Base-by-base conservation (phyloP, 1,140 invertebrate species). In the Drosophila dunni region DNA sequence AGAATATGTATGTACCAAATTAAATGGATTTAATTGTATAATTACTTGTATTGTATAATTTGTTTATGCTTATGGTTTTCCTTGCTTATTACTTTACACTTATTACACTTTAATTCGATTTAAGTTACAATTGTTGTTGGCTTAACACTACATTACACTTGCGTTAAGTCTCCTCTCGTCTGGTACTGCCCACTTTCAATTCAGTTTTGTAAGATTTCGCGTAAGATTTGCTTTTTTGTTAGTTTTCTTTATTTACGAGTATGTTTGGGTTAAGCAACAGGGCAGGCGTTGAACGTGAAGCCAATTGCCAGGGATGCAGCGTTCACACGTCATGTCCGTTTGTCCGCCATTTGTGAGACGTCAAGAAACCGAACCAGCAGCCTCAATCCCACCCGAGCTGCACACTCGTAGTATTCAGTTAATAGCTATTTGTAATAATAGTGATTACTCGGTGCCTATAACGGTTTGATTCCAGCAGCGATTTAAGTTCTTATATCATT, bases 1-100 rank as follows among this genome's bases (percentile, higher is more conserved):
- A 86, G 81, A 78, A 71, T 85, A 85, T 51, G 81, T 85, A 85
- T 51, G 78, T 85, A 71, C 71, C 78, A 75, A 86, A 85, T 84
- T 62, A 78, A 85, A 84, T 85, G 70, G 63, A 85, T 65, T 62
- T 63, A 58, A 70, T 65, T 80, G 71, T 73, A 65, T 85, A 81
- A 81, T 81, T 85, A 83, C 50, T 73, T 74, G 64, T 72, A 71
- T 73, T 70, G 67, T 84, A 74, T 77, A 63, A 65, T 66, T 58
- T 63, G 53, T 53, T 51, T 50, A 29, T 82, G 51, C 54, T 51
- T 63, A 44, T 65, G 50, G 36, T 56, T 57, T 64, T 38, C 29
- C 29, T 51, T 51, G 51, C 33, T 62, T 54, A 17, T 64, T 60
- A 57, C 15, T 50, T 66, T 84, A 44, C 63, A 78, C 56, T 83